Conservation (phyloP, 2,113 vertebrate species). For the Hyla sarda region DNA sequence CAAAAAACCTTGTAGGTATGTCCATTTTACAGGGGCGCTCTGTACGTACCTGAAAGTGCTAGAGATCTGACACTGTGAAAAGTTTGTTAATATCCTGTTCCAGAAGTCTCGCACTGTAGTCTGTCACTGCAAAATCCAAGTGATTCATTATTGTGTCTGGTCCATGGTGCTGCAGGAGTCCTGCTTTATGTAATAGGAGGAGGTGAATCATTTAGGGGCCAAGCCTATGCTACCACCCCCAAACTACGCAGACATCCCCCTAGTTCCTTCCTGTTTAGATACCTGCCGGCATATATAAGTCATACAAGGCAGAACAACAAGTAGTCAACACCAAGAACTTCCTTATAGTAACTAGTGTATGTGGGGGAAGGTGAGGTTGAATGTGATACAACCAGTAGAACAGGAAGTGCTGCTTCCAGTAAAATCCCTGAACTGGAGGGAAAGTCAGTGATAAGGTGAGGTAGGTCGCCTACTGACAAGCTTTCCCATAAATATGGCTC, state of each 20-base stretch:
- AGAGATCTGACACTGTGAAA: background rate
- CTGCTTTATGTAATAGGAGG: background rate
- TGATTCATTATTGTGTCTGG: background rate
- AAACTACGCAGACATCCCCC: background rate
- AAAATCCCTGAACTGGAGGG: background rate
- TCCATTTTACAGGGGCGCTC: background rate
- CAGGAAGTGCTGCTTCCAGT: background rate
- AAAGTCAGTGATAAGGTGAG: background rate
- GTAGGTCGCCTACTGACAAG: background rate
- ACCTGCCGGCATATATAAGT: background rate
- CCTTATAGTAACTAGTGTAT: background rate
- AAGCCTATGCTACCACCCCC: background rate
- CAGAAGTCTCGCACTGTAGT: background rate
- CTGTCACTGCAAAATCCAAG: background rate
- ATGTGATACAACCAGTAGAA: background rate
- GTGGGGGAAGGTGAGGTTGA: background rate
- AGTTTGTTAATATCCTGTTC: background rate
- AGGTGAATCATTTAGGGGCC: background rate
- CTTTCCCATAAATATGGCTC: too few species aligned
- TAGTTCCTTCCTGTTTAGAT: background rate
- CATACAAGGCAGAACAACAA: background rate
- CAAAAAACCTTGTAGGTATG: background rate
- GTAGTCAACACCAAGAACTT: background rate
- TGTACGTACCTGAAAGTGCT: background rate
- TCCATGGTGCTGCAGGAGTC: background rate